A percentile compares a stretch with the other conserved stretches of the same genome.
Conservation (phyloP, 2,797 vertebrate genomes). For the Gymnoscopelus braueri region DNA sequence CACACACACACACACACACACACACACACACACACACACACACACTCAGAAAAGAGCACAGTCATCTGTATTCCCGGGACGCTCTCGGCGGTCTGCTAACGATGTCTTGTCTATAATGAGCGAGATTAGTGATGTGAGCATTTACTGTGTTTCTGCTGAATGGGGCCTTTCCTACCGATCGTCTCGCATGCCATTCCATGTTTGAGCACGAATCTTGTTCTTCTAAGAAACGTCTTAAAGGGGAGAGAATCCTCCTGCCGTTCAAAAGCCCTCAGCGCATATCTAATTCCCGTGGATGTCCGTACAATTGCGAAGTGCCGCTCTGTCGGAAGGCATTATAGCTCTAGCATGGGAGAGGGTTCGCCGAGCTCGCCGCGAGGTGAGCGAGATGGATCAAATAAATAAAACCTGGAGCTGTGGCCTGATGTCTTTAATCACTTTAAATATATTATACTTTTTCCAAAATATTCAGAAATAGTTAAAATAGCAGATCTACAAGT, state of each 20-base stretch:
- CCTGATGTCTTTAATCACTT: slow-evolving; percentile 1
- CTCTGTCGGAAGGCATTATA: slow-evolving; percentile 53
- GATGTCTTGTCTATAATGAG: slow-evolving; percentile 73
- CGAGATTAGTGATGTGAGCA: slow-evolving; percentile 63
- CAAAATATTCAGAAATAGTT: too few species aligned
- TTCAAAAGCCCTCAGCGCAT: slow-evolving; percentile 37
- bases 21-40: slow-evolving; percentile 6
- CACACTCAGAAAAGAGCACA: slow-evolving; percentile 42
- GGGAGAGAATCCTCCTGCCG: slow-evolving; percentile 3
- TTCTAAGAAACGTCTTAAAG: slow-evolving; percentile 29
- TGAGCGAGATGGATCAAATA: slow-evolving; percentile 17
- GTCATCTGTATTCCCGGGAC: slow-evolving; percentile 60
- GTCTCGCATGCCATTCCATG: slow-evolving; percentile 24
- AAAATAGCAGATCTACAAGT: too few species aligned
- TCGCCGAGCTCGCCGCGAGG: slow-evolving; percentile 13
- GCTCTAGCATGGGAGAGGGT: slow-evolving; percentile 36
- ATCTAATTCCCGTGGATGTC: slow-evolving; percentile 49
- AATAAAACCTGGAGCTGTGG: not conserved
- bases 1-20: slow-evolving; percentile 22
- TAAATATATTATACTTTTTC: too few species aligned
- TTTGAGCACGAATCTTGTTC: slow-evolving; percentile 26
- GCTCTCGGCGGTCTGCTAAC: slow-evolving; percentile 64
- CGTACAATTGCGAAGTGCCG: slow-evolving; percentile 37
- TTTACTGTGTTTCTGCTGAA: slow-evolving; percentile 70
- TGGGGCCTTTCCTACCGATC: slow-evolving; percentile 31